phyloP scores from a whole-genome alignment of 2,113 vertebrate species.

The Cottus gobio region DNA sequence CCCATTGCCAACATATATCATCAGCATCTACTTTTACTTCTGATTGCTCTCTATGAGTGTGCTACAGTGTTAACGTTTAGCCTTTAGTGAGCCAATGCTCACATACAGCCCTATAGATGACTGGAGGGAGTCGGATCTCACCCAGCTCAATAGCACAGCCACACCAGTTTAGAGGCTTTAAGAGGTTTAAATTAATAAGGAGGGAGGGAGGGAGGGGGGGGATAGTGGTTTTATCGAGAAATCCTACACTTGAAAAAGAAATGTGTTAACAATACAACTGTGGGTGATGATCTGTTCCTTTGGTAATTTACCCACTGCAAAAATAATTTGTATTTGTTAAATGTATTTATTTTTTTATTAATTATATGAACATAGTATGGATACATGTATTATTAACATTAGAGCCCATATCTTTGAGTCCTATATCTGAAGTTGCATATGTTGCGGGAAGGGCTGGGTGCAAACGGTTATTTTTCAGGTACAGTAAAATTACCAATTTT shows the following conservation, averaged over 20 bases:
- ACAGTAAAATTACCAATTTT: slow-evolving; percentile 59
- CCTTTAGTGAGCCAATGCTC: slow-evolving; percentile 50
- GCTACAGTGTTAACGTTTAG: slow-evolving; percentile 60
- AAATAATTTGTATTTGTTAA: slow-evolving; percentile 81
- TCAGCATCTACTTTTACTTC: slow-evolving; percentile 80
- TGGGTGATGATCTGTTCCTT: slow-evolving; percentile 61
- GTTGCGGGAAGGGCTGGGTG: slow-evolving; percentile 26
- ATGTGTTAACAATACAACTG: slow-evolving; percentile 53
- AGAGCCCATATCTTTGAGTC: slow-evolving; percentile 71
- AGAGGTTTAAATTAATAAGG: slow-evolving; percentile 48
- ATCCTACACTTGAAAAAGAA: slow-evolving; percentile 69
- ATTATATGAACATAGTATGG: slow-evolving; percentile 75
- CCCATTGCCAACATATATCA: slow-evolving; percentile 82
- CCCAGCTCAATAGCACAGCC: slow-evolving; percentile 53
- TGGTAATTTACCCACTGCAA: slow-evolving; percentile 67
- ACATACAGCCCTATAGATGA: slow-evolving; percentile 47
- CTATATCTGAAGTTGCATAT: slow-evolving; percentile 64
- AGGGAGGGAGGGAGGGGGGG: slow-evolving; percentile 38
- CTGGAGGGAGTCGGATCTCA: slow-evolving; percentile 28
- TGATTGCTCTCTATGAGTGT: slow-evolving; percentile 58
- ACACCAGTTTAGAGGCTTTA: slow-evolving; percentile 58
- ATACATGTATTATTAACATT: slow-evolving; percentile 72
- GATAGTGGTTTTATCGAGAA: slow-evolving; percentile 68
- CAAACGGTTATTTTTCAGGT: slow-evolving; percentile 54
- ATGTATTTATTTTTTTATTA: slow-evolving; percentile 86